These are phyloP conservation scores for Sinosuthora webbiana DNA, from an alignment of 2,113 vertebrate genomes.

Conservation along the genomic window DNA sequence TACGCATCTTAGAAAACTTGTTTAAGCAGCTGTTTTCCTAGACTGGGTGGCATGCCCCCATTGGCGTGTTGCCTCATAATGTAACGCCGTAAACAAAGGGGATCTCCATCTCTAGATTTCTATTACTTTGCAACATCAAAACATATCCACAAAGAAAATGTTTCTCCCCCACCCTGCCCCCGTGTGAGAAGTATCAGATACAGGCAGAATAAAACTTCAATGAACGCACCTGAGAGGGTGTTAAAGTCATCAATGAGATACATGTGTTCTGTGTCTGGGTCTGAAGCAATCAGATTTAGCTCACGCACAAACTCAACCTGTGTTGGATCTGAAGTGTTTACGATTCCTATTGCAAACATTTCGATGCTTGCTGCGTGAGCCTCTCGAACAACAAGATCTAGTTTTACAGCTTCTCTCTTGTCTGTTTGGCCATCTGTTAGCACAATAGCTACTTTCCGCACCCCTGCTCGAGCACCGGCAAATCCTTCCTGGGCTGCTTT, in stretches of 20 bases:
- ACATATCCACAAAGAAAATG: not conserved
- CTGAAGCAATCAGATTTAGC: slow-evolving; percentile 90
- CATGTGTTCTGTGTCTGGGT: slow-evolving; percentile 88
- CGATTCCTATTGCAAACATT: slow-evolving; percentile 90
- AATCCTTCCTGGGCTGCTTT: slow-evolving; percentile 89
- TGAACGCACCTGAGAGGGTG: slow-evolving; percentile 81
- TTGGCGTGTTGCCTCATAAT: not conserved
- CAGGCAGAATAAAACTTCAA: not conserved
- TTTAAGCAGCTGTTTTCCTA: not conserved
- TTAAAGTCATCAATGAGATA: slow-evolving; percentile 91
- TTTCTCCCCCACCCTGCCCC: not conserved
- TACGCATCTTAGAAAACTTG: not conserved
- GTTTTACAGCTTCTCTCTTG: slow-evolving; percentile 85
- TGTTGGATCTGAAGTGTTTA: slow-evolving; percentile 84
- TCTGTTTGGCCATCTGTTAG: slow-evolving; percentile 89
- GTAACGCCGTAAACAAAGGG: not conserved
- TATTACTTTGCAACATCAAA: not conserved
- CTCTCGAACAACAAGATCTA: slow-evolving; percentile 85
- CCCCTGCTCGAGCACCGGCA: slow-evolving; percentile 79
- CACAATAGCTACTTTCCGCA: slow-evolving; percentile 87
- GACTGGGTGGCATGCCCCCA: accelerated
- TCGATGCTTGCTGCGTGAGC: slow-evolving; percentile 88
- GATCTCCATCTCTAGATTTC: not conserved
- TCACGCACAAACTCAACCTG: slow-evolving; percentile 84
- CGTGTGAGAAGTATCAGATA: not conserved